Base-by-base conservation (phyloP, 2,797 vertebrate species). In the Tiaroga cobitis region DNA sequence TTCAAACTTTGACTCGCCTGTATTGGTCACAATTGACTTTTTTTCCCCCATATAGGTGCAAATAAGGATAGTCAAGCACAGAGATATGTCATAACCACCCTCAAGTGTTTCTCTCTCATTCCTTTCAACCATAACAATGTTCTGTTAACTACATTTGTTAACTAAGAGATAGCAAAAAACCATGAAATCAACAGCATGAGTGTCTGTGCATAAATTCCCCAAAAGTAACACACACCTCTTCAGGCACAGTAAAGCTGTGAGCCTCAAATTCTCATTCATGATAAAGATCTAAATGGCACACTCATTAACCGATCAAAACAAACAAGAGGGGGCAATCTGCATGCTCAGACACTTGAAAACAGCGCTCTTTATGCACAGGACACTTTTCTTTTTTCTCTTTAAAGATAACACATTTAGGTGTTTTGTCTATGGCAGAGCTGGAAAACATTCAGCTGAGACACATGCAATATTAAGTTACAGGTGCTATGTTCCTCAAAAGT, bases 161-260 rank as follows among this genome's bases (percentile, higher is more conserved):
- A 77, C 63, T 69, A 70, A 77, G 87, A 63, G 89, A 92, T 91
- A 93, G 92, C 93, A 93, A 93, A 93, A 49, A 93, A 93, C 83
- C 93, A 93, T 94, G 93, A 94, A 85, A 93, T 93, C 61, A 93
- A 93, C 91, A 92, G 90, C 90, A 92, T 92, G 91, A 92, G 92
- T 92, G 92, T 92, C 91, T 91, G 90, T 39, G 92, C 90, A 90
- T 91, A 92, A 93, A 92, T 92, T 93, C 91, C 92, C 92, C 90
- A 92, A 94, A 94, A 92, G 93, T 94, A 91, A 91, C 93, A 93
- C 93, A 70, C 92, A 93, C 91, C 90, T 90, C 94, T 93, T 89
- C 90, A 87, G 94, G 94, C 94, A 18, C 89, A 93, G 92, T 90
- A 89, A 91, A 91, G 90, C 92, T 91, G 89, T 91, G 91, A 89